These are phyloP conservation scores for Beris chalybata DNA, from an alignment of 2,888 invertebrate genomes.

Conservation along the genomic window DNA sequence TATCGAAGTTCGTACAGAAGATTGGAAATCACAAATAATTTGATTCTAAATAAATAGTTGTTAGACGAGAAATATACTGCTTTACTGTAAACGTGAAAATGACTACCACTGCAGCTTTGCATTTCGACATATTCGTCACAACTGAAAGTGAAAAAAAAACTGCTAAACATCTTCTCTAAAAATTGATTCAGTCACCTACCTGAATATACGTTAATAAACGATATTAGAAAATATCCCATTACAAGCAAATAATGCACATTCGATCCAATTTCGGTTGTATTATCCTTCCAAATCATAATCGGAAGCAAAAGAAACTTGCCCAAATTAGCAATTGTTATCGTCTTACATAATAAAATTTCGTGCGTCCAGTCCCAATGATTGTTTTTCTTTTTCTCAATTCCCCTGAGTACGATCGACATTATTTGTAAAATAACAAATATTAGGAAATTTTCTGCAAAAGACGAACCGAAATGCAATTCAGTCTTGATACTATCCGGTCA, in stretches of 20 bases:
- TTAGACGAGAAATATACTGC: constrained; percentile 11
- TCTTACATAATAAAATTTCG: constrained; percentile 57
- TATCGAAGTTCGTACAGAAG: neutral
- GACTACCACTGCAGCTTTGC: constrained; percentile 2
- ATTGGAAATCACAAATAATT: constrained; percentile 21
- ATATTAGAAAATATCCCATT: constrained; percentile 65
- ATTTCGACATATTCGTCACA: constrained; percentile 27
- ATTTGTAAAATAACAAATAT: constrained; percentile 36
- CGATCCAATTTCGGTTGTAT: constrained; percentile 52
- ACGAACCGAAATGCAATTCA: too few species aligned
- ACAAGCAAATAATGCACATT: constrained; percentile 63
- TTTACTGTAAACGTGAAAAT: constrained; percentile 18
- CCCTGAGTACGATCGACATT: constrained; percentile 45
- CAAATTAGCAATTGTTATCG: constrained; percentile 64
- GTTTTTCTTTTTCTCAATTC: constrained; percentile 60
- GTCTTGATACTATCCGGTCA: too few species aligned
- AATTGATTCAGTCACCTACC: constrained; percentile 54
- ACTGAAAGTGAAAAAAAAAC: constrained; percentile 5
- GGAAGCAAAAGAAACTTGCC: constrained; percentile 65
- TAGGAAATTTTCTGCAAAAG: constrained; percentile 32
- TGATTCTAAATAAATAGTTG: constrained; percentile 19
- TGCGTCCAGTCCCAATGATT: constrained; percentile 49
- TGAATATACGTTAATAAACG: constrained; percentile 66
- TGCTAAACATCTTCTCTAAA: neutral
- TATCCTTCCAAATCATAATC: constrained; percentile 64